Base-by-base conservation (phyloP, 2,888 invertebrate species). In the Aphodius sticticus region DNA sequence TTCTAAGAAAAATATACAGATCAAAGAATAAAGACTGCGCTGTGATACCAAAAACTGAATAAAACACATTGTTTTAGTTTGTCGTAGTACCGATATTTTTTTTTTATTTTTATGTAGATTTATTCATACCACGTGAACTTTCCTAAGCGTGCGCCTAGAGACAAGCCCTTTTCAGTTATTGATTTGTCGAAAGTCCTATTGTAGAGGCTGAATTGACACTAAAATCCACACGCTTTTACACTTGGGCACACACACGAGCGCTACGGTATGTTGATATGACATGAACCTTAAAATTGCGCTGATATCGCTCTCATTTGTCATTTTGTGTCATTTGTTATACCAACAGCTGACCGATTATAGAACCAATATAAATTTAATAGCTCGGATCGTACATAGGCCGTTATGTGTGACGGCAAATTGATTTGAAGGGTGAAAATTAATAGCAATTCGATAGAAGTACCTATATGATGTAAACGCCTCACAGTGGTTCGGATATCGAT, bases 151-250 rank as follows among this genome's bases (percentile, higher is more conserved):
- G 53, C 53, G 53, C 53, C 53, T 53, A 53, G 53, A 12, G 53
- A 12, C 53, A 9, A 53, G 72, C 72, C 72, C 72, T n/a, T n/a
- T 72, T 72, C 26, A 35, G 35, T 16, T n/a, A 36, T 72, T 72
- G 35, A 16, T 72, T 72, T 72, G 12, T 16, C 14, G 16, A n/a
- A 72, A 53, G 53, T 12, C 53, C 53, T 53, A 53, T 53, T 53
- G 53, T 53, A 9, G 9, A 0, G 53, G 53, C 12, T 5, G 9
- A 26, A 12, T 53, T 53, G 53, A 53, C 12, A 53, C 12, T 12
- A 53, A 53, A 53, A 53, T 53, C 7, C 53, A 12, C 53, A 26
- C 3, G 7, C 53, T 53, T 53, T 53, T 5, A 53, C 12, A 12
- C 7, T 12, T 5, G 53, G 1, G 53, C 12, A 53, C 53, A 53